Evolutionary conservation across 2,888 invertebrate genomes (phyloP), one percentile per base, ranked within the genome.

Genomic region (Andrena bucephala): DNA sequence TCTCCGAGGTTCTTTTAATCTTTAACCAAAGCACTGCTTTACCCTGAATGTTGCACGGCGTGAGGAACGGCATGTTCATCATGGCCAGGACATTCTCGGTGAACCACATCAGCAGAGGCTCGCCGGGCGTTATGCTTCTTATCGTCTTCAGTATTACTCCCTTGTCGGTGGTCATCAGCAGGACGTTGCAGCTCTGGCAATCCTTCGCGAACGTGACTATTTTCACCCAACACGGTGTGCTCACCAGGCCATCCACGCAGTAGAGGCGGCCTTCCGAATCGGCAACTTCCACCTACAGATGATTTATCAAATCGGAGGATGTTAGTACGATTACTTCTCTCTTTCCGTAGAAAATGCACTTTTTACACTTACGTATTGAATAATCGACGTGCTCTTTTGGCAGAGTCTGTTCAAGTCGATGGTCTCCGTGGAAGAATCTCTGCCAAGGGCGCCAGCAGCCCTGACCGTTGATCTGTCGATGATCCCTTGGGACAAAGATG

Each of bases 41-140:
- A 98, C 98, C 97, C 95, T 96, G 96, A 84, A 98, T 98, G 92
- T 98, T 97, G 4, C 94, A 94, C 0, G 97, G 97, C 20, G 96
- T 96, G 13, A 98, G 94, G 93, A 97, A 97, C 0, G 98, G 98
- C 93, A 99, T 96, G 77, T 96, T 96, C 90, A 97, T 94, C 70
- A 96, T 95, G 0, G 97, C 96, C 16, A 97, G 95, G 80, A 97
- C 94, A 83, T 96, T 96, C 87, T 97, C 97, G 7, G 97, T 96
- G 93, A 98, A 98, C 98, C 99, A 99, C 88, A 98, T 95, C 42
- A 96, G 94, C 66, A 98, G 94, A 89, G 97, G 97, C 79, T 97
- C 96, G 50, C 96, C 97, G 1, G 95, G 94, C 63, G 95, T 94
- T 48, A 96, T 94, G 0, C 94, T 93, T 83, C 94, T 94, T 8